Conservation (phyloP, 2,113 vertebrate species). For the Paramormyrops kingsleyae region DNA sequence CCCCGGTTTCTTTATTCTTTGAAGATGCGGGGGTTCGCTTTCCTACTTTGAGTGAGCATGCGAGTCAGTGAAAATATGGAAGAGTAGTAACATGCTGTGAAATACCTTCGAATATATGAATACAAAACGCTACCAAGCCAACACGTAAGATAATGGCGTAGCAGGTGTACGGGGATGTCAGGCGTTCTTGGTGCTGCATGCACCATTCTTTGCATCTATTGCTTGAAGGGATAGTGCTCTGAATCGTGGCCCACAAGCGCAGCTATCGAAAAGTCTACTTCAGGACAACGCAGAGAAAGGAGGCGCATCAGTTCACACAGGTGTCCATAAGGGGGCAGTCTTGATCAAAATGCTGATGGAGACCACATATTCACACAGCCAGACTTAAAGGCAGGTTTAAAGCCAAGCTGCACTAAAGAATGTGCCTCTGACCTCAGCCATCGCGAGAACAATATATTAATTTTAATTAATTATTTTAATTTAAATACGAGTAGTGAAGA, state of each 20-base stretch:
- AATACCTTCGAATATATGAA: background rate
- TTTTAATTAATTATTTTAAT: background rate
- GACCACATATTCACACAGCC: background rate
- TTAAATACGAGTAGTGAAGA: background rate
- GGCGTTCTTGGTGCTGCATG: background rate
- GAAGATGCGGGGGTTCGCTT: background rate
- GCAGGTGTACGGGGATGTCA: background rate
- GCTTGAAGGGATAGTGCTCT: background rate
- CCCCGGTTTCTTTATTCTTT: constrained; percentile 24
- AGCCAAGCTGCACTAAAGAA: background rate
- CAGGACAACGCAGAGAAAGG: background rate
- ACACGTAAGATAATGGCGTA: background rate
- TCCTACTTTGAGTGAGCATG: background rate
- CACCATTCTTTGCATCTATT: background rate
- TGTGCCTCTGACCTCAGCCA: background rate
- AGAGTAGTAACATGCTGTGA: background rate
- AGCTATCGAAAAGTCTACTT: background rate
- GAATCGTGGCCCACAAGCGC: background rate
- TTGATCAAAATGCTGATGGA: background rate
- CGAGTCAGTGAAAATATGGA: background rate
- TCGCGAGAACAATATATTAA: background rate
- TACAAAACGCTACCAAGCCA: background rate
- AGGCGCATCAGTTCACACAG: background rate
- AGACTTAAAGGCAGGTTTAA: background rate
- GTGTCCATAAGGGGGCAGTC: constrained; percentile 2